Evolutionary conservation across 1,140 invertebrate species (phyloP), one percentile per base, ranked within the genome.

Genomic region (Pachyrhynchus sulphureomaculatus): DNA sequence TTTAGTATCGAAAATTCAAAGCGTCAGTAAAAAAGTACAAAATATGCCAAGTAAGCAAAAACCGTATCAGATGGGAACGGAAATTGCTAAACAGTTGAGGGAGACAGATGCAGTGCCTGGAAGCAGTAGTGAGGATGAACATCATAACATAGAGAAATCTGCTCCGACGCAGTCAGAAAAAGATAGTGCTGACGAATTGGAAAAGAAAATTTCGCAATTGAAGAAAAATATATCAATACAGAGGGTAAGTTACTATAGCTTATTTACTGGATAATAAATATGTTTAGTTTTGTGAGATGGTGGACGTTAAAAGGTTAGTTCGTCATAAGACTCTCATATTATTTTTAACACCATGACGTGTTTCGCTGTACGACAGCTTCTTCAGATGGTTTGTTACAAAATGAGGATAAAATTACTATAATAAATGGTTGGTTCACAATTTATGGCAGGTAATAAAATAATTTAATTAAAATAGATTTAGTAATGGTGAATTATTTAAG

Each of bases 51-150:
- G 48, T 2, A 70, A 69, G 54, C 77, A 75, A 13, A 72, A 76
- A 56, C 73, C 75, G 15, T 78, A 76, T 59, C 72, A 77, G 8
- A 68, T 81, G 1, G 76, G 74, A 12, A 76, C 72, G 3, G 65
- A 67, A 29, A 60, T 67, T 20, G 34, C 57, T 2, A 69, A 56
- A 32, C 24, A 29, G 9, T 12, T 49, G 33, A 55, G 24, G 17
- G 60, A 55, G 12, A 24, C 21, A 8, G 52, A 39, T 0, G 17
- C 17, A 4, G 21, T 48, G 13, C 60, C 65, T 4, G 49, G 47
- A 2, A 59, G 57, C 13, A 66, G 65, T 17, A 65, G 62, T 29
- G 67, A 69, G 32, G 64, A 66, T 17, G 67, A 68, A 51, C 57
- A 49, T 29, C 39, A 10, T 24, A 29, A 32, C 23, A 3, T 1